Percentiles rank a stretch among this genome's conserved stretches.
Conservation (phyloP, 2,797 vertebrate genomes). For the Phrynocephalus guinanensis region DNA sequence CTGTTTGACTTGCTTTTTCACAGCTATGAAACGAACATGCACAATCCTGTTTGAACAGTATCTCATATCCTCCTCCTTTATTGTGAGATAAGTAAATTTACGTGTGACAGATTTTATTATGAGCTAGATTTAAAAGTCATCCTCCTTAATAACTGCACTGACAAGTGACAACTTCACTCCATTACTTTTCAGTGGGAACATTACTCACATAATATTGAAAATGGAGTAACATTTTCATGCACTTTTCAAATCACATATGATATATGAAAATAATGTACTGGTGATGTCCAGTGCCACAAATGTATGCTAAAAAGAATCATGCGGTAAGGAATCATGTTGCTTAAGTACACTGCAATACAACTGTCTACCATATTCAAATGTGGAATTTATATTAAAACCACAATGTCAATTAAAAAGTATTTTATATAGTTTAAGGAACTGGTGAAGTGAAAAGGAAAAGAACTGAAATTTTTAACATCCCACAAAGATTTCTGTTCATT, state of each 20-base stretch:
- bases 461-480: background rate
- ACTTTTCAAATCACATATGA: conserved; percentile 77
- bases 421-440: background rate
- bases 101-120: conserved; percentile 80
- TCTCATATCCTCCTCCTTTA: conserved; percentile 20
- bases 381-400: fast-evolving
- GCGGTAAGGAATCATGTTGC: fast-evolving
- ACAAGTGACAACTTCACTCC: conserved; percentile 85
- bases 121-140: conserved; percentile 76
- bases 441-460: background rate
- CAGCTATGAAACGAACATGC: background rate
- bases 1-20: background rate
- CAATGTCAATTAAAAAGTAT: fast-evolving
- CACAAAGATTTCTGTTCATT: background rate
- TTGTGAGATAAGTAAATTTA: conserved; percentile 48
- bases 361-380: background rate
- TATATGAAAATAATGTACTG: conserved; percentile 66
- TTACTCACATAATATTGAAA: conserved; percentile 80
- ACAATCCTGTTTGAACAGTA: background rate
- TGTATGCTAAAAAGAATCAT: conserved; percentile 54
- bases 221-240: conserved; percentile 78
- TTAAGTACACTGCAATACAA: background rate
- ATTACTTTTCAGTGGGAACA: conserved; percentile 83
- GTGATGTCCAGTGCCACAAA: conserved; percentile 49
- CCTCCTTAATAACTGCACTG: conserved; percentile 81